Conservation (phyloP, 2,888 invertebrate genomes). For the Vanessa cardui region DNA sequence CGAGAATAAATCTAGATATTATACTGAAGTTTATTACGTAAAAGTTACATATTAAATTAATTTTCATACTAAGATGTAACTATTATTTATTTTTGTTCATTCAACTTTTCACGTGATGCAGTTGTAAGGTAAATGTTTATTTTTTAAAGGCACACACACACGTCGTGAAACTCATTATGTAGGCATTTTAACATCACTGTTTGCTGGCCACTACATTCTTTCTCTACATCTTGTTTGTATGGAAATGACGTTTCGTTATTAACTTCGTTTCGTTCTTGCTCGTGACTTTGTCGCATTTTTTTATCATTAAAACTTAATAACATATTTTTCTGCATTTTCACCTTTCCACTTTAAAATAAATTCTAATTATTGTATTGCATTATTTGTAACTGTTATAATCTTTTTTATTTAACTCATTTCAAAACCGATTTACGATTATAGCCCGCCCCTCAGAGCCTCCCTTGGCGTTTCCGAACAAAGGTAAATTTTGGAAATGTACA, state of each 20-base stretch:
- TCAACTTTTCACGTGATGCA: conserved; percentile 8
- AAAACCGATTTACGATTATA: too few species aligned
- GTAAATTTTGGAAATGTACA: too few species aligned
- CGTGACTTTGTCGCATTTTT: background rate
- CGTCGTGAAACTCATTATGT: conserved; percentile 35
- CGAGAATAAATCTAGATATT: background rate
- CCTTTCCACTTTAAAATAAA: too few species aligned
- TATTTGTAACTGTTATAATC: too few species aligned
- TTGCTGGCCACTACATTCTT: conserved; percentile 27
- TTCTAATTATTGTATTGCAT: too few species aligned
- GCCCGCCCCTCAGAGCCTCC: too few species aligned
- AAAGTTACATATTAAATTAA: conserved; percentile 8
- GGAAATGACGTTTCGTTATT: conserved; percentile 11
- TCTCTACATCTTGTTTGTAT: conserved; percentile 11
- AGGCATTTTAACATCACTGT: conserved; percentile 31
- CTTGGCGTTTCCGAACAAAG: too few species aligned
- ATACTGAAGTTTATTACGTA: background rate
- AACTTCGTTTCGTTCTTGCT: background rate
- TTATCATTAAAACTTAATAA: background rate
- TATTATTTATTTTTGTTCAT: conserved; percentile 2
- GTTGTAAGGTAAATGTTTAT: conserved; percentile 27
- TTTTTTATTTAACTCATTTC: too few species aligned
- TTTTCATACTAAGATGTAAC: background rate
- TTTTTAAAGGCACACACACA: conserved; percentile 30
- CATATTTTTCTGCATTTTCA: too few species aligned